Evolutionary conservation across 1,140 invertebrate genomes (phyloP).

Genomic region (Cryptotermes secundus): DNA sequence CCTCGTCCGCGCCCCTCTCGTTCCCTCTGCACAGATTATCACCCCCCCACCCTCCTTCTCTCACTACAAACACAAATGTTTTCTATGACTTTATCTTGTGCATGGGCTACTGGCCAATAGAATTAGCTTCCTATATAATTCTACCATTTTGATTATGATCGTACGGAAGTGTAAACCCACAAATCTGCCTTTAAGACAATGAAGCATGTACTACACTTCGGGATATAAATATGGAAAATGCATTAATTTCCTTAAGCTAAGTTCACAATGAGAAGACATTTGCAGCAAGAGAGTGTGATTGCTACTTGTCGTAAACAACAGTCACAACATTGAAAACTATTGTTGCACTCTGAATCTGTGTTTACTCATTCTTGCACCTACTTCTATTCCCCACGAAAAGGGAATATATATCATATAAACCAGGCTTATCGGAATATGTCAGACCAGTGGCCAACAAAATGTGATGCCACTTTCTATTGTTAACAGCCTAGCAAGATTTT

Average conservation of each 20-base stretch:
- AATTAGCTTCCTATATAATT: constrained; percentile 4
- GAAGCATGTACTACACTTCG: not conserved
- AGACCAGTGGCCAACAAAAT: no score
- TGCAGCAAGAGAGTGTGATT: no score
- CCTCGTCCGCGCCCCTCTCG: not conserved
- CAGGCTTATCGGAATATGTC: no score
- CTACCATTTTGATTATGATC: not conserved
- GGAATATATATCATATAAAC: no score
- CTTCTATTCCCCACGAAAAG: no score
- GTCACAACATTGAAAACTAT: no score
- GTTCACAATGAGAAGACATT: not conserved
- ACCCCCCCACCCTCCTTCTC: not conserved
- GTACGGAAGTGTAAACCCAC: not conserved
- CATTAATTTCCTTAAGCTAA: not conserved
- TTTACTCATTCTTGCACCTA: no score
- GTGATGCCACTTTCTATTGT: no score
- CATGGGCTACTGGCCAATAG: not conserved
- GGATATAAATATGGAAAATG: not conserved
- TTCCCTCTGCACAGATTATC: not conserved
- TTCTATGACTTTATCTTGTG: not conserved
- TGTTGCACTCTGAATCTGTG: no score
- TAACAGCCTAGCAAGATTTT: no score
- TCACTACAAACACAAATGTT: constrained; percentile 6
- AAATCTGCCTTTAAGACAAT: not conserved
- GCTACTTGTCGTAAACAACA: no score